Evolutionary conservation across 2,888 invertebrate species (phyloP), one percentile per base, ranked within the genome.

Genomic region (Azorinus chamasolen): DNA sequence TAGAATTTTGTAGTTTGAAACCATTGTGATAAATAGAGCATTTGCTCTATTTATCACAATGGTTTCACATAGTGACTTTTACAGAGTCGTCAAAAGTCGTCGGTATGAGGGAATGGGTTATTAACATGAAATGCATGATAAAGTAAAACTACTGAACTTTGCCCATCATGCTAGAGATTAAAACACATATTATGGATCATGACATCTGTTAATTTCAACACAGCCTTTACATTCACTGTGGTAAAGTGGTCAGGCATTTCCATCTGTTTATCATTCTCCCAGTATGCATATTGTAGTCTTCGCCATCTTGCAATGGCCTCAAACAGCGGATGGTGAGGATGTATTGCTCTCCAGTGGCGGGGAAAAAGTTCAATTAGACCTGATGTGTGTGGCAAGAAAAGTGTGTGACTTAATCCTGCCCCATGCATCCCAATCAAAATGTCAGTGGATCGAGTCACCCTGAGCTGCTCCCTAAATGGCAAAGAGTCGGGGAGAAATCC

Each of bases 371-470:
- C 78, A 18, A 78, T 46, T 4, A 78, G 16, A 0, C 61, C 78
- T 2, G 69, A 64, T 10, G 68, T 65, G 16, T 54, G 54, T 24
- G 78, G 78, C 22, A 78, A 61, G 48, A 64, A 78, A 10, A 69
- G 10, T 1, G 69, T 43, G 48, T 73, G 78, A 10, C 69, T 73
- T n/a, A 78, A 37, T 14, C 78, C 78, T 8, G 78, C 78, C 10
- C 78, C 78, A 57, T 78, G 78, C 78, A 78, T 78, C 2, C 73
- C 78, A 45, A 78, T 70, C 25, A 78, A 54, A 22, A 78, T 69
- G 27, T 78, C 78, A 0, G 78, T 78, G 43, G 54, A 59, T 16
- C 55, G 46, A 3, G 73, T 73, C 16, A 61, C 59, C 51, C 65
- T 64, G 18, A 78, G 54, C 41, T 78, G 78, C 32, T 78, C 78